Conservation (phyloP, 2,888 invertebrate species). For the Nebria brevicollis region DNA sequence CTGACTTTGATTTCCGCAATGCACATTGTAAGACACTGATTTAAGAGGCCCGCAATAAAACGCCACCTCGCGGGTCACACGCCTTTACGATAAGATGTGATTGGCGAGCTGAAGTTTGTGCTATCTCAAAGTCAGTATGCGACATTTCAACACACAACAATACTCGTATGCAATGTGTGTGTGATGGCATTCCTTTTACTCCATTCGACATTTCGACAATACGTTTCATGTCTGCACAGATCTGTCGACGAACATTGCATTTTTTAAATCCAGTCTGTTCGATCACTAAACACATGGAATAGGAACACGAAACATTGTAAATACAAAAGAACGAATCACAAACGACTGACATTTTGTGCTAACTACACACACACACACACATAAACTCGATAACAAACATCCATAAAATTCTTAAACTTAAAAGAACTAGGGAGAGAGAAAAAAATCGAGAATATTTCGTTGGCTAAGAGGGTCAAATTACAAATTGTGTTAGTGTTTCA, state of each 20-base stretch:
- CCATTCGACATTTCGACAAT: too few species aligned
- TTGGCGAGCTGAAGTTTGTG: background rate
- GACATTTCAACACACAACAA: constrained; percentile 23
- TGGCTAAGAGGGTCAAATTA: background rate
- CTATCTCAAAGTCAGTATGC: background rate
- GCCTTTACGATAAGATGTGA: constrained; percentile 1
- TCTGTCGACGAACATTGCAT: constrained; percentile 31
- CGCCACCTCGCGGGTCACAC: background rate
- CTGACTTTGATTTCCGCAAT: background rate
- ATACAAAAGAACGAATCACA: too few species aligned
- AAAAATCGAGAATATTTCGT: background rate
- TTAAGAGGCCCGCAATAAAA: background rate
- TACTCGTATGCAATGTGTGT: background rate
- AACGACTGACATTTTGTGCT: too few species aligned
- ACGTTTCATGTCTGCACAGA: constrained; percentile 24
- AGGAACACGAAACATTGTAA: background rate
- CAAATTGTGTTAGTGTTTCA: background rate
- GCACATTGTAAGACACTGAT: background rate
- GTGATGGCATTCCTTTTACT: too few species aligned
- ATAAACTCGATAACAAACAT: background rate
- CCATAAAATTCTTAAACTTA: background rate
- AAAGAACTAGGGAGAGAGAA: background rate
- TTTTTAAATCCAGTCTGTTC: constrained; percentile 37
- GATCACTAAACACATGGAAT: constrained; percentile 20
- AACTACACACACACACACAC: background rate